Percentiles rank a stretch among this genome's conserved stretches.
Conservation (phyloP, 2,888 invertebrate species). For the Idaea straminata region DNA sequence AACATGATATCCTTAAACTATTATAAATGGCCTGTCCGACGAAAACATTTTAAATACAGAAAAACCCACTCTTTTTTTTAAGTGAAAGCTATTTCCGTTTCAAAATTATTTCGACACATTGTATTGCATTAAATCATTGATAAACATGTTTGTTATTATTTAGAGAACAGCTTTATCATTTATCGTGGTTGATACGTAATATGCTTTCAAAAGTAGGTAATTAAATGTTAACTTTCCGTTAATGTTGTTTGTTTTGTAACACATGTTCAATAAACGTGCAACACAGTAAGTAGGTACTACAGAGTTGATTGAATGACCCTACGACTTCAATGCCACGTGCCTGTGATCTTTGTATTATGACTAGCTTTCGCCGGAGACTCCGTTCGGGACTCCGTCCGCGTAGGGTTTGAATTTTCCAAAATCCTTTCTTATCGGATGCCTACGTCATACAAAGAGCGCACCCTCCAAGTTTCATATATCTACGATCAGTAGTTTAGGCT, state of each 20-base stretch:
- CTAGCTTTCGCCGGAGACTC: no score
- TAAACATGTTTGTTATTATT: background rate
- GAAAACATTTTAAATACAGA: background rate
- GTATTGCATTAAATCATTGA: constrained; percentile 1
- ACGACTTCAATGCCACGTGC: constrained; percentile 58
- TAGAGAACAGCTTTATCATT: background rate
- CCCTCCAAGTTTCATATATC: no score
- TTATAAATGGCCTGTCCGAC: constrained; percentile 12
- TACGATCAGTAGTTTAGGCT: no score
- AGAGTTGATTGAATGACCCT: constrained; percentile 35
- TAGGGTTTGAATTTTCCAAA: no score
- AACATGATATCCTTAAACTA: constrained; percentile 16
- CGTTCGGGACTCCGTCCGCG: no score
- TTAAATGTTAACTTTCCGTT: constrained; percentile 10
- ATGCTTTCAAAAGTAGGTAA: background rate
- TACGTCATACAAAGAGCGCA: no score
- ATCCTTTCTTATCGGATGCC: no score
- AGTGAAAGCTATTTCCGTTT: background rate
- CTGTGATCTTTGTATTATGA: constrained; percentile 36
- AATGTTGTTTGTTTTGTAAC: constrained; percentile 9
- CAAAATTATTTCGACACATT: background rate
- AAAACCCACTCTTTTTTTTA: background rate
- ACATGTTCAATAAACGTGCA: constrained; percentile 26
- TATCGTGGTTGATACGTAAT: background rate
- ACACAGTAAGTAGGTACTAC: background rate